These are phyloP conservation scores for Actinostola sp. DNA, from an alignment of 92 coral and sea anemone species.

Conservation along the genomic window DNA sequence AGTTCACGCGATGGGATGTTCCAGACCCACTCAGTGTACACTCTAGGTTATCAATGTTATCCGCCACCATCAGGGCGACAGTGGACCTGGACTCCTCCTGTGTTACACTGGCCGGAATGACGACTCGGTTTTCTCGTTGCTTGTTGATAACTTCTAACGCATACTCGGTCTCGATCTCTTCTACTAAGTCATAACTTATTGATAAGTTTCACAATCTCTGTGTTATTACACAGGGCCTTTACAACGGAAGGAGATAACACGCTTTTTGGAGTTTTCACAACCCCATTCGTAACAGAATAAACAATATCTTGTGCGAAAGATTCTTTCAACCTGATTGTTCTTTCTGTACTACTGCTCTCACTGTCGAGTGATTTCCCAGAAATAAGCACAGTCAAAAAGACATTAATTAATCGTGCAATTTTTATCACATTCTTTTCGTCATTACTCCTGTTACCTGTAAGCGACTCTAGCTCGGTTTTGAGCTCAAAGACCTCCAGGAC, in stretches of 20 bases:
- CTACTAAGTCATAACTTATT: conserved; percentile 38
- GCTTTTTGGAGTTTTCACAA: conserved; percentile 38
- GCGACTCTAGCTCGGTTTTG: conserved; percentile 19
- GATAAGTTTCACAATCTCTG: conserved; percentile 35
- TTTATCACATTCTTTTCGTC: conserved; percentile 26
- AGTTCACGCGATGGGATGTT: conserved; percentile 47
- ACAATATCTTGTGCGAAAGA: conserved; percentile 65
- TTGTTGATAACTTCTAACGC: conserved; percentile 34
- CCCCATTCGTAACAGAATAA: conserved; percentile 36
- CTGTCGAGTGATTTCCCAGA: conserved; percentile 53
- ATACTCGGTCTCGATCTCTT: conserved; percentile 51
- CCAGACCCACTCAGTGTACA: conserved; percentile 20
- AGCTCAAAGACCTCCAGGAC: conserved; percentile 46
- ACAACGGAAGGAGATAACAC: conserved; percentile 34
- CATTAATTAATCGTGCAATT: conserved; percentile 30
- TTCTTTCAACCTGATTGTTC: conserved; percentile 45
- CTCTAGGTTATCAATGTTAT: conserved; percentile 30
- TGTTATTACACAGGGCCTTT: conserved; percentile 47
- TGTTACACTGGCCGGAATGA: conserved; percentile 32
- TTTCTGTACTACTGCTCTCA: conserved; percentile 46
- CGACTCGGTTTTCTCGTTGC: conserved; percentile 33
- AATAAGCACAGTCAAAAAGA: conserved; percentile 58
- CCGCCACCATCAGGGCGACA: conserved; percentile 32
- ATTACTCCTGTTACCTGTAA: conserved; percentile 9
- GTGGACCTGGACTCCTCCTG: background rate